Base-by-base conservation (phyloP, 2,113 vertebrate species). In the Mesembrinibis cayennensis region DNA sequence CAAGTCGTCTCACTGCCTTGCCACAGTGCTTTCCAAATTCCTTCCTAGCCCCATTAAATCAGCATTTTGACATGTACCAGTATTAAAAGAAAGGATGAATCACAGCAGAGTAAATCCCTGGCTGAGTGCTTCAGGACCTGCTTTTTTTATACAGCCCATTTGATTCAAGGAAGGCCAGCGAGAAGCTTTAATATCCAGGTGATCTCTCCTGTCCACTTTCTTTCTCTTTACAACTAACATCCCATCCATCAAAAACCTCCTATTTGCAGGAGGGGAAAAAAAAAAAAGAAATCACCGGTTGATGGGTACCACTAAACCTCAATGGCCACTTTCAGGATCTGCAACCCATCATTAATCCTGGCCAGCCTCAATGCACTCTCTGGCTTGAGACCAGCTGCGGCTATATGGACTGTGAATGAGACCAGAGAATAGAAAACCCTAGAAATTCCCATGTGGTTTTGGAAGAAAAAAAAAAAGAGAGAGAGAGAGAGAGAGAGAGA, bases 81-180 rank as follows among this genome's bases (percentile, higher is more conserved):
- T 79, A 27, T 32, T 47, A 83, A 34, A 88, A 89, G 62, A 53
- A 95, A 84, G 36, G 42, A 61, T 58, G 71, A 92, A 90, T 45
- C 72, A 81, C 50, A 87, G 72, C n/a, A 78, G 62, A 84, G 23
- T 32, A 71, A 92, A 73, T 1, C 16, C 38, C 27, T 52, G 49
- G 32, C 10, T 62, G 66, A 86, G 38, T 0, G 2, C 67, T 81
- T 38, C 30, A 56, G 40, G 45, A 92, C 15, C 42, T 44, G 23
- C 10, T 56, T 82, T 72, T 58, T 88, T 22, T 56, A 32, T 89
- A 55, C n/a, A 65, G 20, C 29, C 15, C 3, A 3, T 66, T 73
- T 1, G 1, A n/a, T 58, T 58, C n/a, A 49, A 47, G 40, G n/a
- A 59, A 61, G 34, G 53, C 16, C 45, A 61, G 14, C 0, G 1